phyloP scores from a whole-genome alignment of 2,113 vertebrate genomes.

The Elephantulus edwardii region DNA sequence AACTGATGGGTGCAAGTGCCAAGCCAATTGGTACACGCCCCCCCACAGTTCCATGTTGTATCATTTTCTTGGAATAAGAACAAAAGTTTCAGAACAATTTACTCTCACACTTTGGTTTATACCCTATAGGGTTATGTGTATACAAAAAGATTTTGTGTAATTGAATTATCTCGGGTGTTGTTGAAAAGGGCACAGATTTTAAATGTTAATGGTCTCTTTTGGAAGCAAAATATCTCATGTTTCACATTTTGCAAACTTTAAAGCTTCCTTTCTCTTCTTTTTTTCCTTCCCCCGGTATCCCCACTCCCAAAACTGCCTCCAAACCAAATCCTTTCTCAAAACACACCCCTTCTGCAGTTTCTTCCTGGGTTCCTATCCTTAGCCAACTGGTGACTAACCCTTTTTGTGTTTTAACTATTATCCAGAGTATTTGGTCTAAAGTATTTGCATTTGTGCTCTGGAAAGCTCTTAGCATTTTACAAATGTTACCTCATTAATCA shows the following conservation, averaged over 20 bases:
- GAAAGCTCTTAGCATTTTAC: constrained; percentile 69
- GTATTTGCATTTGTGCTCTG: constrained; percentile 64
- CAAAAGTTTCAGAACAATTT: neutral
- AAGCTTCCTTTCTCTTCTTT: neutral
- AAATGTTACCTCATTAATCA: constrained; percentile 77
- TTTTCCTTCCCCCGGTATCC: neutral
- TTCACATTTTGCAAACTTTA: constrained; percentile 16
- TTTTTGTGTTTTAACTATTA: constrained; percentile 71
- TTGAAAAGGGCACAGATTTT: neutral
- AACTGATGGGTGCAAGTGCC: neutral
- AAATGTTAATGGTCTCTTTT: constrained; percentile 11
- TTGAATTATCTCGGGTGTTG: constrained; percentile 34
- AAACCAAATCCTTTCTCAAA: constrained; percentile 40
- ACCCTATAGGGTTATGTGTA: neutral
- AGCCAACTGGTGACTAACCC: constrained; percentile 73
- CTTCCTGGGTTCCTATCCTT: constrained; percentile 35
- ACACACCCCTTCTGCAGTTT: constrained; percentile 36
- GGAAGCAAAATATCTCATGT: neutral
- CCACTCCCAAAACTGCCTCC: neutral
- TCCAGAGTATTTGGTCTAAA: constrained; percentile 69
- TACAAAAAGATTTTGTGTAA: constrained; percentile 20
- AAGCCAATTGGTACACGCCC: neutral
- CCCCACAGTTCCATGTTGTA: neutral
- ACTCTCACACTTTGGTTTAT: neutral
- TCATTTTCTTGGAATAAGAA: constrained; percentile 25